phyloP scores from a whole-genome alignment of 1,140 invertebrate species.

The Sarcophaga bullata region DNA sequence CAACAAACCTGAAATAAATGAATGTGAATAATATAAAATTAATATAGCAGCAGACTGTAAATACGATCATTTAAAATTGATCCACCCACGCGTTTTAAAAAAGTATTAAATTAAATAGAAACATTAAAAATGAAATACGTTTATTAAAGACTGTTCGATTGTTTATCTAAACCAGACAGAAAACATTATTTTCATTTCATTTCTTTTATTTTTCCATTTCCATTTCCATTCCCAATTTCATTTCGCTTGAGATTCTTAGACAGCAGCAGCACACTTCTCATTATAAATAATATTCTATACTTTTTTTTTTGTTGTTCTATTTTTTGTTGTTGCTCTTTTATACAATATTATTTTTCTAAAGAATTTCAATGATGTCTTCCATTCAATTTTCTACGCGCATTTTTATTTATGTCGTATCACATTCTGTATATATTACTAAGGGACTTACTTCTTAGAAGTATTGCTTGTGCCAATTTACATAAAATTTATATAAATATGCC shows the following conservation, averaged over 20 bases:
- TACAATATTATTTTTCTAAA: neutral
- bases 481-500: too few species aligned
- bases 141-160: neutral
- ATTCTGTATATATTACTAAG: neutral
- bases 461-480: neutral
- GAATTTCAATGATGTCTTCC: neutral
- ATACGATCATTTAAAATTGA: neutral
- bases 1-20: constrained; percentile 71
- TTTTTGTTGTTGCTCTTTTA: neutral
- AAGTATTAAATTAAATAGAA: neutral
- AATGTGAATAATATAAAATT: neutral
- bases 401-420: too few species aligned
- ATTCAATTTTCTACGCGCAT: neutral
- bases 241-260: too few species aligned
- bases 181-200: neutral
- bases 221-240: too few species aligned
- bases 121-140: neutral
- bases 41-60: neutral
- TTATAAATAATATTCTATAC: neutral
- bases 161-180: neutral
- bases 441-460: neutral
- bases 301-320: neutral
- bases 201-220: too few species aligned
- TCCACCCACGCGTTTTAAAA: neutral
- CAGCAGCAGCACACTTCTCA: too few species aligned